phyloP scores from a whole-genome alignment of 2,113 vertebrate genomes.

The Dryoscopus gambensis region DNA sequence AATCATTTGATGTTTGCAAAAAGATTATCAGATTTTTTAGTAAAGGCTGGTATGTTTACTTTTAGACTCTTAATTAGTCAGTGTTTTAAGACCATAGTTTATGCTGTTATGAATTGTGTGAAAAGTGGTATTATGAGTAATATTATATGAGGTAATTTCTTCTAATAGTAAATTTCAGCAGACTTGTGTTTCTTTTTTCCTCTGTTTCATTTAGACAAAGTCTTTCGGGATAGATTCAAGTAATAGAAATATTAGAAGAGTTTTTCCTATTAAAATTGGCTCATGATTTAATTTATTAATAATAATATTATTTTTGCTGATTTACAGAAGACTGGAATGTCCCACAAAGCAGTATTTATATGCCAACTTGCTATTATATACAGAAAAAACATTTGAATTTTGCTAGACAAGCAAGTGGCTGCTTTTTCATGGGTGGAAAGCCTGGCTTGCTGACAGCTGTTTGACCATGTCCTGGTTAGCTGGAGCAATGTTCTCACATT shows the following conservation, averaged over 20 bases:
- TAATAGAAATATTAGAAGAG: neutral
- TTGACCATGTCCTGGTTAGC: neutral
- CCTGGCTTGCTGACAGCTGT: constrained; percentile 1
- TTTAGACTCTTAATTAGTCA: neutral
- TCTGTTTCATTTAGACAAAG: neutral
- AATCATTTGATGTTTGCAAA: neutral
- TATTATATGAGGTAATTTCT: neutral
- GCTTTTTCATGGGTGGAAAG: constrained; percentile 44
- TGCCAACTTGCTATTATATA: constrained; percentile 33
- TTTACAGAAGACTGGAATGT: constrained; percentile 11
- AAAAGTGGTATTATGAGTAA: neutral
- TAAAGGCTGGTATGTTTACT: neutral
- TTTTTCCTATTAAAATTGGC: neutral
- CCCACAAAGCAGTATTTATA: neutral
- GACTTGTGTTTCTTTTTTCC: neutral
- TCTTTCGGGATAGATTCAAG: neutral
- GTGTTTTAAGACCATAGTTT: neutral
- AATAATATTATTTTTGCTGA: constrained; percentile 19
- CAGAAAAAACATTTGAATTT: constrained; percentile 17
- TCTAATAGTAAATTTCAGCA: neutral
- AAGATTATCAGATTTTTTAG: neutral
- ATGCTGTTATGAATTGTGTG: neutral
- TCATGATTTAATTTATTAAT: neutral
- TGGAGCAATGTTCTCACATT: neutral
- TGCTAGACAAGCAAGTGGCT: neutral